Percentiles rank a stretch among this genome's conserved stretches.
Conservation (phyloP, 2,113 vertebrate genomes). For the Zosterops borbonicus region DNA sequence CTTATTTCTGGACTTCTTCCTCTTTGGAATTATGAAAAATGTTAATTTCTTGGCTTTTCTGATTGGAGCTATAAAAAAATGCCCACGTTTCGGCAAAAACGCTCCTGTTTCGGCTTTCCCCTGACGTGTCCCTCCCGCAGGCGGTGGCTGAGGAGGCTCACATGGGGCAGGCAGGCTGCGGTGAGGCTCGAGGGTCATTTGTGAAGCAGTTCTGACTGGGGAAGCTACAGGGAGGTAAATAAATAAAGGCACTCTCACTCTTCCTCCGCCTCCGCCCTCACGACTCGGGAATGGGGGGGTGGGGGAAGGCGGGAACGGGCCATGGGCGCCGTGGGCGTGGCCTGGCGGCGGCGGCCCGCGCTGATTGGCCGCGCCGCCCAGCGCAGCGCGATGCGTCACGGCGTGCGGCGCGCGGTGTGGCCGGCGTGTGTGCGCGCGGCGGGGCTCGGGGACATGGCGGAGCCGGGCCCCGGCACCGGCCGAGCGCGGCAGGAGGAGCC, state of each 20-base stretch:
- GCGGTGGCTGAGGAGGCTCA: neutral
- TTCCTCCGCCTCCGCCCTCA: neutral
- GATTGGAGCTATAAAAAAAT: neutral
- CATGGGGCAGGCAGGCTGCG: neutral
- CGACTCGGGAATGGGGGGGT: rapidly evolving
- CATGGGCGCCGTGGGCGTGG: rapidly evolving
- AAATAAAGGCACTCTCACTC: neutral
- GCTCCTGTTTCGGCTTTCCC: neutral
- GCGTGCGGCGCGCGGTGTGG: too few relatives aligned
- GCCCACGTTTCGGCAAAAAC: neutral
- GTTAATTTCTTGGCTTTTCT: neutral
- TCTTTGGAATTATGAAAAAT: neutral
- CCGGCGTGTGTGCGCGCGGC: too few relatives aligned
- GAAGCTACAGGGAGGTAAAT: neutral
- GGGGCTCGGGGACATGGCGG: too few relatives aligned
- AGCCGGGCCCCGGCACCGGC: too few relatives aligned
- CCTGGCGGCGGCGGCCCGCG: too few relatives aligned
- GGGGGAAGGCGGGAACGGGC: neutral
- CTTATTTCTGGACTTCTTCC: rapidly evolving
- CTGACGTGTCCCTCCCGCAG: neutral
- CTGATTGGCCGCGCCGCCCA: neutral
- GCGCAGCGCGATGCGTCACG: too few relatives aligned
- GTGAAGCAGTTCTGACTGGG: neutral
- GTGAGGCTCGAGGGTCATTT: neutral
- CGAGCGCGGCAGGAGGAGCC: neutral